A percentile compares a stretch with the other conserved stretches of the same genome.
Conservation (phyloP, 1,140 invertebrate genomes). For the Eubasilissa regina region DNA sequence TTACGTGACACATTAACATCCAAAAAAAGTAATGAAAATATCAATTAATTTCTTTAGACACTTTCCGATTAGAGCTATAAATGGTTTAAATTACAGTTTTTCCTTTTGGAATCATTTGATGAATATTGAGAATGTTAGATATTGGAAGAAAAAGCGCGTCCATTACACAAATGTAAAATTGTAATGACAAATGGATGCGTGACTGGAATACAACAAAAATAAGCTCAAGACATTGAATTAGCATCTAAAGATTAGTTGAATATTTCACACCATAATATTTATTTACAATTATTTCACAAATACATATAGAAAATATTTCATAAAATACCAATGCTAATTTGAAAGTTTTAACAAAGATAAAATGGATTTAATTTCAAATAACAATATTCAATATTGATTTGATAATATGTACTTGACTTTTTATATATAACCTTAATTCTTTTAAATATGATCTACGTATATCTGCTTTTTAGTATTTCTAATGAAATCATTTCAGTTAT, state of each 20-base stretch:
- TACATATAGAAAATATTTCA: constrained; percentile 49
- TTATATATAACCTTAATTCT: constrained; percentile 56
- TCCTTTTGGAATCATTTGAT: too few relatives aligned
- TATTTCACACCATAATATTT: constrained; percentile 17
- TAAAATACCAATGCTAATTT: constrained; percentile 50
- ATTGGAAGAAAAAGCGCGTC: background rate
- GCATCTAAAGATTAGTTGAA: constrained; percentile 27
- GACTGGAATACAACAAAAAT: constrained; percentile 21
- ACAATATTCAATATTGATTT: constrained; percentile 56
- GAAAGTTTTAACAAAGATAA: constrained; percentile 58
- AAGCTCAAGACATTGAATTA: constrained; percentile 30
- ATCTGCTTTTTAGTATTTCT: constrained; percentile 9
- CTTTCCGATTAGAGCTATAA: too few relatives aligned
- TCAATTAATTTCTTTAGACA: constrained; percentile 11
- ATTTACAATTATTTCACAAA: constrained; percentile 44
- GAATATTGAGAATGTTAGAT: too few relatives aligned
- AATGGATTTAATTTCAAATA: constrained; percentile 58
- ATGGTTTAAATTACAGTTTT: too few relatives aligned
- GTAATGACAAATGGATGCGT: constrained; percentile 8
- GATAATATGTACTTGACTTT: constrained; percentile 57
- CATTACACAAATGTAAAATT: constrained; percentile 9
- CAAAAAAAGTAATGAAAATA: constrained; percentile 35
- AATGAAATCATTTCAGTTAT: too few relatives aligned
- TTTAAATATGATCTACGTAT: constrained; percentile 37
- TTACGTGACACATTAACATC: constrained; percentile 31